Conservation (phyloP, 1,140 invertebrate species). For the Drosophila murphyi region DNA sequence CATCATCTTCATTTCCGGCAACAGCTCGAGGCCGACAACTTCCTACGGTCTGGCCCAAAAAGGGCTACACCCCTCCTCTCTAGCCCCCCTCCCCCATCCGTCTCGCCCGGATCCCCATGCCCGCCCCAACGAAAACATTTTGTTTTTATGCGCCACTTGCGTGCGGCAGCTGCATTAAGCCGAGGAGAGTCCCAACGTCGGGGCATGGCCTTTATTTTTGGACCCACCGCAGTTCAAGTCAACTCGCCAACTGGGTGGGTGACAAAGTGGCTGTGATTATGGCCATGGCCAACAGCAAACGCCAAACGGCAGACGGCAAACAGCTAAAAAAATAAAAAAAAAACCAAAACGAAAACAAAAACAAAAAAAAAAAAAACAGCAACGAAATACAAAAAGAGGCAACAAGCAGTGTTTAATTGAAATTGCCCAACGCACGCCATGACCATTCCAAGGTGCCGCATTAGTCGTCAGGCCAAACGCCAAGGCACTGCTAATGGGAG, state of each 20-base stretch:
- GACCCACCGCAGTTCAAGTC: slow-evolving; percentile 32
- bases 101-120: background rate
- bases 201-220: slow-evolving; percentile 9
- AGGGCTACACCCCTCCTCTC: background rate
- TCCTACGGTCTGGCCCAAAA: slow-evolving; percentile 39
- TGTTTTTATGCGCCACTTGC: slow-evolving; percentile 78
- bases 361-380: background rate
- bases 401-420: slow-evolving; percentile 68
- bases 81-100: no score
- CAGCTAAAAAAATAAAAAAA: slow-evolving; percentile 5
- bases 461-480: slow-evolving; percentile 74
- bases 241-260: slow-evolving; percentile 64
- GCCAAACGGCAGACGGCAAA: slow-evolving; percentile 9
- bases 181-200: slow-evolving; percentile 9
- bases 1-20: slow-evolving; percentile 80
- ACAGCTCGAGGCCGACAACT: slow-evolving; percentile 61
- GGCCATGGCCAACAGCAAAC: slow-evolving; percentile 46
- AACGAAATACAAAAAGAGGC: slow-evolving; percentile 2
- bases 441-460: slow-evolving; percentile 79
- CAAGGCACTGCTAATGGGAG: background rate
- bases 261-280: slow-evolving; percentile 80
- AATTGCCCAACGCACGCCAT: slow-evolving; percentile 76
- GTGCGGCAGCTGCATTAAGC: slow-evolving; percentile 78
- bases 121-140: slow-evolving; percentile 56
- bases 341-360: background rate